Evolutionary conservation across 2,888 invertebrate genomes (phyloP), one percentile per base, ranked within the genome.

Genomic region (Pyrgus malvae): DNA sequence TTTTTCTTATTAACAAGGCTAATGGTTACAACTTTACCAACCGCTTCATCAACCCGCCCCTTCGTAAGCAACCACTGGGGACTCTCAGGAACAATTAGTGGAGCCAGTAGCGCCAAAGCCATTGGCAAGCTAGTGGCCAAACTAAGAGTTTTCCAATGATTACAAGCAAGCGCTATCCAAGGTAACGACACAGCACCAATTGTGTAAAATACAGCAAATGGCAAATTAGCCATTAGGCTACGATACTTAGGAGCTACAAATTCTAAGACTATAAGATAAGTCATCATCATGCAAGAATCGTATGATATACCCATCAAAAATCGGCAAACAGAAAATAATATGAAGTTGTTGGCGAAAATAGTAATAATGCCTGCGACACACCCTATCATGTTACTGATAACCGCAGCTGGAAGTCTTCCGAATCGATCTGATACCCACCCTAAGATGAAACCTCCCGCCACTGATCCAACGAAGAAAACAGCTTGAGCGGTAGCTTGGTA

Each of bases 231-330:
- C n/a, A 79, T 68, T 2, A 76, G 14, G n/a, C 80, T 77, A 54
- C 85, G 78, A 49, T 85, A 80, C 59, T 76, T 84, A 2, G 85
- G 84, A 11, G 78, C 78, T 1, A 76, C 69, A 57, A 79, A 84
- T 63, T 86, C 86, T 27, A 86, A 59, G 12, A 77, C 69, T 1
- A 84, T 58, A 2, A 85, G 64, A 17, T 83, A 86, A 0, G 64
- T 67, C 80, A 86, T 81, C 67, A 80, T 80, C 77, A 84, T 78
- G 58, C 81, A 84, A 54, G 78, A 82, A 46, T 86, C 85, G 38
- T 80, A 83, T 2, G 80, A 75, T 69, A 84, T 76, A 9, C 85
- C 85, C 67, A 83, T 72, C 19, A 86, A 65, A 55, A 86, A 81
- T 27, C 85, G 70, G 42, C 76, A 78, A 2, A 78, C 56, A 1